phyloP scores from a whole-genome alignment of 2,113 vertebrate species.

The Mormyrus iriodes region DNA sequence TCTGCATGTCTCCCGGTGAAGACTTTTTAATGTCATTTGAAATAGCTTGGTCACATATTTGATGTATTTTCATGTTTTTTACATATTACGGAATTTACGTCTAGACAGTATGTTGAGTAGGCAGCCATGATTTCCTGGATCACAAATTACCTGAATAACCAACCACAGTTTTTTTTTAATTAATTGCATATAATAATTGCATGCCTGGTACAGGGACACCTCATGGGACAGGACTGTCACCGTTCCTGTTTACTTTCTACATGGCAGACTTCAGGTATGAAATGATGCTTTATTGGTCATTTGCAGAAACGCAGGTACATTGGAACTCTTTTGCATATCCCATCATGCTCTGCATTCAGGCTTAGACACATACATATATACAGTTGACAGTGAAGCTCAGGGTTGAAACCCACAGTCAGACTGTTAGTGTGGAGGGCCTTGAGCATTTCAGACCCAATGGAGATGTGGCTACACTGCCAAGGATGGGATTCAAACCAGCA shows the following conservation, averaged over 20 bases:
- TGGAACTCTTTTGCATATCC: background rate
- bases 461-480: background rate
- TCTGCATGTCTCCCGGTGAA: background rate
- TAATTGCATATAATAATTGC: no score
- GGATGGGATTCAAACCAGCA: background rate
- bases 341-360: background rate
- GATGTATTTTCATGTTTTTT: background rate
- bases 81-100: background rate
- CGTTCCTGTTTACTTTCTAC: background rate
- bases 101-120: background rate
- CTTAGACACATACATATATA: background rate
- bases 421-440: background rate
- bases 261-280: background rate
- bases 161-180: background rate
- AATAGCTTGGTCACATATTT: background rate
- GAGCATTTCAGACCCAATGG: background rate
- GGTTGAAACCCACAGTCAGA: background rate
- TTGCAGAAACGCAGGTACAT: background rate
- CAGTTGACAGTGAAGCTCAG: background rate
- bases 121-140: background rate
- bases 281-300: background rate
- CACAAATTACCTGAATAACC: background rate
- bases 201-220: background rate
- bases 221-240: background rate
- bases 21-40: background rate